Percentiles rank a stretch among this genome's conserved stretches.
phyloP scores from a whole-genome alignment of 2,888 invertebrate genomes.

The Alloscopus bannaensis region DNA sequence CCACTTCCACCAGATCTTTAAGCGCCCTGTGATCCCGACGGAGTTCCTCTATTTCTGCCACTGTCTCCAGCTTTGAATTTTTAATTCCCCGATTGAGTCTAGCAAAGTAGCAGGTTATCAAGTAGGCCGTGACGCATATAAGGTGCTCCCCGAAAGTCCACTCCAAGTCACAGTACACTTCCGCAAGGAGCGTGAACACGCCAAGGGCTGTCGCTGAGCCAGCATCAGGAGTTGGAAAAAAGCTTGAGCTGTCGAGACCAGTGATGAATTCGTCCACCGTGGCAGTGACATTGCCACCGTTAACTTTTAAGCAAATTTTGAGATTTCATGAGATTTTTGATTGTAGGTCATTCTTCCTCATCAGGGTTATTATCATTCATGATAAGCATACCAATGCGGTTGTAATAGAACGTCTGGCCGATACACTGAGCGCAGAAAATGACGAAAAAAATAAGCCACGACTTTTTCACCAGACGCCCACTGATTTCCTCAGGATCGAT shows the following conservation, averaged over 20 bases:
- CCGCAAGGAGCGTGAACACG: slow-evolving; percentile 29
- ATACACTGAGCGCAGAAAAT: slow-evolving; percentile 31
- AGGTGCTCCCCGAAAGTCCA: slow-evolving; percentile 66
- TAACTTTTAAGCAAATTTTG: not conserved
- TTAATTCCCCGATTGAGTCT: slow-evolving; percentile 53
- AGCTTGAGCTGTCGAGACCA: not conserved
- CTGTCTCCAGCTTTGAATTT: slow-evolving; percentile 12
- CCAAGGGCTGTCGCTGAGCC: slow-evolving; percentile 11
- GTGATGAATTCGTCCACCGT: slow-evolving; percentile 6
- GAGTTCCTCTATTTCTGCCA: slow-evolving; percentile 53
- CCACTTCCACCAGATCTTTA: slow-evolving; percentile 55
- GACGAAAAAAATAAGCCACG: slow-evolving; percentile 40
- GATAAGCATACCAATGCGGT: slow-evolving; percentile 50
- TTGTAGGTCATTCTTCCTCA: too few species aligned
- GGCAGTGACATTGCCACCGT: slow-evolving; percentile 1
- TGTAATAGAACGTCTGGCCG: slow-evolving; percentile 51
- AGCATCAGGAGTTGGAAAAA: not conserved
- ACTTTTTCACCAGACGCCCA: slow-evolving; percentile 51
- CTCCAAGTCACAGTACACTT: slow-evolving; percentile 63
- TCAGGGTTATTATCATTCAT: too few species aligned
- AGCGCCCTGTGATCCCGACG: slow-evolving; percentile 58
- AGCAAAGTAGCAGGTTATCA: slow-evolving; percentile 52
- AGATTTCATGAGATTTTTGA: not conserved
- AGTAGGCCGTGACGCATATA: slow-evolving; percentile 40
- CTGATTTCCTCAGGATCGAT: not conserved